Evolutionary conservation across 2,113 vertebrate species (phyloP), one percentile per base, ranked within the genome.

Genomic region (Lynx canadensis): DNA sequence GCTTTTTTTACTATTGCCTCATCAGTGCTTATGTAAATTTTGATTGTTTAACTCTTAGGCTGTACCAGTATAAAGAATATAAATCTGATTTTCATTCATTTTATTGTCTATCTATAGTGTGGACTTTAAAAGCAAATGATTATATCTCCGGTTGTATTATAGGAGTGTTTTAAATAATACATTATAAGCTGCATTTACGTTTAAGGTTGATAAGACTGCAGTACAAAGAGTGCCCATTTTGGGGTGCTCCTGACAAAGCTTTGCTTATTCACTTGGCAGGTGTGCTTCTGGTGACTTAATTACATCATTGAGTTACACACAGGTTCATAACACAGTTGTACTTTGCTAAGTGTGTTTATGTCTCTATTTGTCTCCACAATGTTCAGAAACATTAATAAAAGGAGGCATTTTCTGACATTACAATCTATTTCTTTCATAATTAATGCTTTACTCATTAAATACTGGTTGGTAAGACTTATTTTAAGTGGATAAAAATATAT

Each of bases 171-270:
- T 78, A 65, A 89, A 81, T 89, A 74, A 66, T 57, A 36, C 10
- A 14, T 87, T 80, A 10, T 55, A 48, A 83, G 79, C 3, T 18
- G 11, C 41, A 14, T 94, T 81, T 80, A 83, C 57, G 25, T 63
- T 78, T 36, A 71, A 85, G 48, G 23, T 36, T 78, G 38, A 11
- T 91, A 50, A 27, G 33, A 86, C 29, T 96, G 86, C 50, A 81
- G 48, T 95, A 79, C 79, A 96, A 69, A 79, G 73, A 92, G 48
- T 95, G 86, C 50, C 94, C 92, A 41, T 85, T 91, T 84, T 78
- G 83, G 60, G 92, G 94, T 89, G 92, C 94, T 97, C 5, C 1
- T 93, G 71, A 71, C 93, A 96, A 85, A 93, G 96, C 33, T 95
- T 95, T 91, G 38, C n/a, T 94, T 83, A 68, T 12, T 88, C 18